Evolutionary conservation across 2,797 vertebrate genomes (phyloP).

Genomic region (Valencia hispanica): DNA sequence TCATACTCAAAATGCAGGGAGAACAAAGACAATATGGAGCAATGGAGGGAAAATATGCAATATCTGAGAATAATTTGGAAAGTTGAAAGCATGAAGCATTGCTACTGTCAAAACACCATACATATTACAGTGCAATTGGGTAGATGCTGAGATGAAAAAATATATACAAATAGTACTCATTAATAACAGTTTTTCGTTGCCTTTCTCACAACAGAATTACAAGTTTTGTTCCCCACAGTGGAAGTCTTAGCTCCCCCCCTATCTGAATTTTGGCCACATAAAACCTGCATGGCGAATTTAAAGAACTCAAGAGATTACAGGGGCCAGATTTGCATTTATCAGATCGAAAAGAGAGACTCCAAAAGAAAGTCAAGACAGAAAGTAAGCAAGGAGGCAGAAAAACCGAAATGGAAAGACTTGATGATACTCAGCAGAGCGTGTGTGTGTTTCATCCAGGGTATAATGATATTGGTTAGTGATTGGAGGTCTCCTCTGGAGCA

Average conservation of each 20-base stretch:
- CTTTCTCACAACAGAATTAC: slow-evolving; percentile 14
- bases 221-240: slow-evolving; percentile 14
- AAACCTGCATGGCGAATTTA: slow-evolving; percentile 43
- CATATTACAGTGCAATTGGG: slow-evolving; percentile 19
- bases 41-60: slow-evolving; percentile 43
- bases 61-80: slow-evolving; percentile 49
- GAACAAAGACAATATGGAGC: slow-evolving; percentile 36
- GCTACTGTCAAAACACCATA: slow-evolving; percentile 23
- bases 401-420: slow-evolving; percentile 33
- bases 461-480: slow-evolving; percentile 48
- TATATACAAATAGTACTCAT: slow-evolving; percentile 34
- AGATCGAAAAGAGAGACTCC: slow-evolving; percentile 42
- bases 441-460: slow-evolving; percentile 49
- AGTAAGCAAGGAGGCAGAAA: slow-evolving; percentile 31
- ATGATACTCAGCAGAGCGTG: slow-evolving; percentile 43
- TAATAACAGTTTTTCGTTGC: slow-evolving; percentile 35
- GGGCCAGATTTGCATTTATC: slow-evolving; percentile 57
- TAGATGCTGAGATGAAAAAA: slow-evolving; percentile 21
- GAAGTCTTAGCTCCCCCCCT: slow-evolving; percentile 31
- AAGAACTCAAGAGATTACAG: slow-evolving; percentile 41
- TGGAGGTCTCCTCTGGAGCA: slow-evolving; percentile 35
- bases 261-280: slow-evolving; percentile 32
- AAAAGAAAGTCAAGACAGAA: slow-evolving; percentile 43
- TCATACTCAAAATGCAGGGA: slow-evolving; percentile 26
- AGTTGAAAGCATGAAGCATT: slow-evolving; percentile 48